Evolutionary conservation across 2,113 vertebrate genomes (phyloP), one percentile per base, ranked within the genome.

Genomic region (Choloepus hoffmanni): DNA sequence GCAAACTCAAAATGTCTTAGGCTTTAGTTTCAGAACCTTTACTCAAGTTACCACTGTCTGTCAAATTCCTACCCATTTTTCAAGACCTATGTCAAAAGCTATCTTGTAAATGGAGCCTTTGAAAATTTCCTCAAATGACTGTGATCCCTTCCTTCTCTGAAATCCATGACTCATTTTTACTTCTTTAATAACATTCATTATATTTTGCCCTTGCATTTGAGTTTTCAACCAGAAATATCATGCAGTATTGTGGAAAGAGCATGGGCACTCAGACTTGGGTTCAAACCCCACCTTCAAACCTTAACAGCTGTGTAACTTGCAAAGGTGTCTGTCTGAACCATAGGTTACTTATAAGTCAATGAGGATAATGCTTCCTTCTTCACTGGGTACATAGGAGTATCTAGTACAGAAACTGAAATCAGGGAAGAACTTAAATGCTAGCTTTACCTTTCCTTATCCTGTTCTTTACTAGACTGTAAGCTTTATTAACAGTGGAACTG

Each of bases 21-120:
- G 43, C 62, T 87, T 95, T 30, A 43, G 36, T 72, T 94, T 94
- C 73, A 74, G 26, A 88, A 85, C 18, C 36, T 82, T 74, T 83
- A 83, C 33, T 84, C 10, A 10, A 28, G 60, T 92, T 87, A 26
- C 16, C 33, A 86, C 1, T 70, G 30, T 89, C 73, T 40, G 2
- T 62, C 23, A 89, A 89, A 74, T 70, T 95, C 18, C 48, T 50
- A 93, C 3, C 14, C 3, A 78, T 26, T 48, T 96, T 92, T 53
- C 45, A 81, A 86, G 65, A 85, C 6, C 15, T 14, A 70, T 18
- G 9, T 72, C 28, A 72, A 92, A 76, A 81, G 23, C 55, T 7
- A 87, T 18, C 21, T 70, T 58, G 58, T 30, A 83, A 90, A 84
- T 9, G 16, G 19, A 85, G 67, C 23, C 33, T 85, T 85, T 58